Conservation (phyloP, 2,797 vertebrate species). For the Pachyuromys duprasi region DNA sequence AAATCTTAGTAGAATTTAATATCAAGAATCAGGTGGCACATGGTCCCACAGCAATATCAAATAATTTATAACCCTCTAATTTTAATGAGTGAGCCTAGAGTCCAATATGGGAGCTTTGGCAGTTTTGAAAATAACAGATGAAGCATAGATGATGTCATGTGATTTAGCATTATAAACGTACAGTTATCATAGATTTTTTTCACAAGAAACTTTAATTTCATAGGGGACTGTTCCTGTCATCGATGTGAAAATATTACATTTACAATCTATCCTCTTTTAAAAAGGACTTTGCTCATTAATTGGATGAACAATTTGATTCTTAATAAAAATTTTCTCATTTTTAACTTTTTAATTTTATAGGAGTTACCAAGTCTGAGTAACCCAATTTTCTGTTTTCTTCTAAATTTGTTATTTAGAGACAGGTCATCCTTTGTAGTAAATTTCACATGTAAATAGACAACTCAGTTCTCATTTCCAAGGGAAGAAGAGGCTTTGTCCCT, state of each 20-base stretch:
- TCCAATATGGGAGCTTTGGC: slow-evolving; percentile 39
- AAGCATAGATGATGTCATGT: slow-evolving; percentile 60
- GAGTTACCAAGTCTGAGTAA: slow-evolving; percentile 17
- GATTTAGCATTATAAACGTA: not conserved
- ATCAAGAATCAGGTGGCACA: slow-evolving; percentile 8
- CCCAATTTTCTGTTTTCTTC: not conserved
- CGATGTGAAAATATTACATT: slow-evolving; percentile 46
- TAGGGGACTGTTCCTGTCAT: slow-evolving; percentile 60
- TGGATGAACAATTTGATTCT: slow-evolving; percentile 59
- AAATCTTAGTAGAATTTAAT: slow-evolving; percentile 51
- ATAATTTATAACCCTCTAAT: slow-evolving; percentile 73
- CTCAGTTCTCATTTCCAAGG: not conserved
- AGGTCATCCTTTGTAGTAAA: not conserved
- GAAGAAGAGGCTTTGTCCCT: not conserved
- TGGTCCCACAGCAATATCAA: slow-evolving; percentile 60
- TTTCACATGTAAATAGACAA: not conserved
- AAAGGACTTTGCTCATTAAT: slow-evolving; percentile 62
- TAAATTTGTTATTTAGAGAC: not conserved
- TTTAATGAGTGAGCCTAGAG: slow-evolving; percentile 61
- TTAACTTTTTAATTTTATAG: slow-evolving; percentile 63
- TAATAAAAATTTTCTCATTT: slow-evolving; percentile 1
- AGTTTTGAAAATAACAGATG: slow-evolving; percentile 68
- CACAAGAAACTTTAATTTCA: slow-evolving; percentile 69
- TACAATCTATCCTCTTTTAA: slow-evolving; percentile 61
- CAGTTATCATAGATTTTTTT: slow-evolving; percentile 65